Evolutionary conservation across 2,888 invertebrate species (phyloP).

Genomic region (Eretmocerus hayati): DNA sequence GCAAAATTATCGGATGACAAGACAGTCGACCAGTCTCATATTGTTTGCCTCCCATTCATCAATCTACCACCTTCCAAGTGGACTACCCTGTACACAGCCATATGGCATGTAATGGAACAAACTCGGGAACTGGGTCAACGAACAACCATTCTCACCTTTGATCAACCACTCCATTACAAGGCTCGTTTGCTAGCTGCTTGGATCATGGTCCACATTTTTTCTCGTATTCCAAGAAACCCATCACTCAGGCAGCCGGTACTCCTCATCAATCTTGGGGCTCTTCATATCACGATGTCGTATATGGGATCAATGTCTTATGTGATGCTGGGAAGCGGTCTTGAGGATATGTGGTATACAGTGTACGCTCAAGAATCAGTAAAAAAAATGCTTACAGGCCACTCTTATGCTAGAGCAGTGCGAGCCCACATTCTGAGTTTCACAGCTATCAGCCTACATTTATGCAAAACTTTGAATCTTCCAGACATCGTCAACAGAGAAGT

Average conservation of each 20-base stretch:
- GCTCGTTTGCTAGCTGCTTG: not conserved
- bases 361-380: constrained; percentile 15
- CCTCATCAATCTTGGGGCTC: not conserved
- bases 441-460: constrained; percentile 1
- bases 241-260: not conserved
- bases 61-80: not conserved
- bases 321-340: constrained; percentile 23
- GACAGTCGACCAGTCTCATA: not conserved
- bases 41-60: not conserved
- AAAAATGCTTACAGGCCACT: no score
- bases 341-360: constrained; percentile 16
- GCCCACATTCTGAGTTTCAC: constrained; percentile 11
- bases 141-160: not conserved
- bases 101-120: not conserved
- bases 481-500: no score
- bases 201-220: no score
- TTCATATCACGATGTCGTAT: constrained; percentile 21
- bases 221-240: not conserved
- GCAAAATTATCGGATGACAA: not conserved
- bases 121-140: not conserved
- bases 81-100: not conserved
- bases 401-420: constrained; percentile 10
- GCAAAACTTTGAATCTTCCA: no score
- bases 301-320: constrained; percentile 19
- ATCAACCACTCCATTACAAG: not conserved